Conservation (phyloP, 2,888 invertebrate species). For the Cinara cedri region DNA sequence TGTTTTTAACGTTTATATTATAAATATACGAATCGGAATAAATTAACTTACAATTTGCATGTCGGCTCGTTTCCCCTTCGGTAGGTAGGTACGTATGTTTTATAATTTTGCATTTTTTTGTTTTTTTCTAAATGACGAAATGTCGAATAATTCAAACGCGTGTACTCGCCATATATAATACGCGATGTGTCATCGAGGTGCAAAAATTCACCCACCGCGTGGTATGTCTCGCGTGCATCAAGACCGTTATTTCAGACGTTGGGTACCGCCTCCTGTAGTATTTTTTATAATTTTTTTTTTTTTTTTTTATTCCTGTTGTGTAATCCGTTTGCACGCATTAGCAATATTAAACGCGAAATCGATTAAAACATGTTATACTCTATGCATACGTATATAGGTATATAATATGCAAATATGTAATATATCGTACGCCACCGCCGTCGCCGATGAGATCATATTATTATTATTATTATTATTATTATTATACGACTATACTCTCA, state of each 20-base stretch:
- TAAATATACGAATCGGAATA: background rate
- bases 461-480: background rate
- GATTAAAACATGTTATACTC: slow-evolving; percentile 7
- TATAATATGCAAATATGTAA: slow-evolving; percentile 23
- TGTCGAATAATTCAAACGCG: background rate
- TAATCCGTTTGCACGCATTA: slow-evolving; percentile 30
- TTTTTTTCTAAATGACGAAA: slow-evolving; percentile 4
- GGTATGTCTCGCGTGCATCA: slow-evolving; percentile 26
- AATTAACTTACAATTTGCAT: slow-evolving; percentile 11
- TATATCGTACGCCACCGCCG: background rate
- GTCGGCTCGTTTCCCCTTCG: background rate
- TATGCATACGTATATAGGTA: too few species aligned
- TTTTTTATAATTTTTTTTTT: too few species aligned
- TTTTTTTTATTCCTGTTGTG: background rate
- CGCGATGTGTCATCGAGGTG: slow-evolving; percentile 40
- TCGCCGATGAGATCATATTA: slow-evolving; percentile 16
- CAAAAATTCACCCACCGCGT: slow-evolving; percentile 35
- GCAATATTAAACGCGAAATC: slow-evolving; percentile 33
- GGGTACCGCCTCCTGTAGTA: too few species aligned
- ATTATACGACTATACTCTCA: slow-evolving; percentile 1
- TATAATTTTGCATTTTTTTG: background rate
- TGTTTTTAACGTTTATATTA: background rate
- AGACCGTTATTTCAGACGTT: slow-evolving; percentile 45
- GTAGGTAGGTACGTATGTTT: too few species aligned
- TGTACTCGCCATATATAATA: background rate